A percentile compares a stretch with the other conserved stretches of the same genome.
Conservation (phyloP, 1,140 invertebrate genomes). For the Drosophila pseudoobscura region DNA sequence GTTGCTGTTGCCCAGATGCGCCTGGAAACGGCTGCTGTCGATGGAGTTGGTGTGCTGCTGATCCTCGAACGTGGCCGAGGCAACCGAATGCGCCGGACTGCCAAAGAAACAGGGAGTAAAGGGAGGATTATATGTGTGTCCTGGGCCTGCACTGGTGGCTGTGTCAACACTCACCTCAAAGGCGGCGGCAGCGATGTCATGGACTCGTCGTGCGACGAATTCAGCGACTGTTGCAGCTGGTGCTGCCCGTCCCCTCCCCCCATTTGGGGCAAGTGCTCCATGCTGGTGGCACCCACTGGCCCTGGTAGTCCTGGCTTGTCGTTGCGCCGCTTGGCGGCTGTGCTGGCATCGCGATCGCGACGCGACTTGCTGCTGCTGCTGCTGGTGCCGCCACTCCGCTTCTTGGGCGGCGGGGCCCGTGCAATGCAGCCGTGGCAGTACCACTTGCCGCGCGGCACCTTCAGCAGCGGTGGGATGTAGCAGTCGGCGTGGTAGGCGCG, state of each 20-base stretch:
- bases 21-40: slow-evolving; percentile 70
- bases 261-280: slow-evolving; percentile 51
- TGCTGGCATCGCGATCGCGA: slow-evolving; percentile 64
- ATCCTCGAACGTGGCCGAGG: slow-evolving; percentile 77
- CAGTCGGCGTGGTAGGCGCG: slow-evolving; percentile 96
- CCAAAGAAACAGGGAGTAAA: slow-evolving; percentile 8
- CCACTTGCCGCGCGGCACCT: slow-evolving; percentile 94
- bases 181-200: slow-evolving; percentile 82
- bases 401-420: slow-evolving; percentile 88
- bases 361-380: slow-evolving; percentile 68
- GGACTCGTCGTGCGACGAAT: slow-evolving; percentile 83
- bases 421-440: slow-evolving; percentile 92
- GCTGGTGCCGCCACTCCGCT: slow-evolving; percentile 79
- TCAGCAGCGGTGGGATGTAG: slow-evolving; percentile 92
- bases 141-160: slow-evolving; percentile 5
- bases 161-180: slow-evolving; percentile 68
- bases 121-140: slow-evolving; percentile 13
- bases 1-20: slow-evolving; percentile 32
- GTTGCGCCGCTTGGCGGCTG: slow-evolving; percentile 63
- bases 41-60: slow-evolving; percentile 78
- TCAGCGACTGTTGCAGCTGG: slow-evolving; percentile 76
- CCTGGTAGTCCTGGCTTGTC: slow-evolving; percentile 37
- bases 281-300: slow-evolving; percentile 13
- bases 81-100: slow-evolving; percentile 80
- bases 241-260: slow-evolving; percentile 25